Evolutionary conservation across 2,797 vertebrate genomes (phyloP).

Genomic region (Neostethus bicornis): DNA sequence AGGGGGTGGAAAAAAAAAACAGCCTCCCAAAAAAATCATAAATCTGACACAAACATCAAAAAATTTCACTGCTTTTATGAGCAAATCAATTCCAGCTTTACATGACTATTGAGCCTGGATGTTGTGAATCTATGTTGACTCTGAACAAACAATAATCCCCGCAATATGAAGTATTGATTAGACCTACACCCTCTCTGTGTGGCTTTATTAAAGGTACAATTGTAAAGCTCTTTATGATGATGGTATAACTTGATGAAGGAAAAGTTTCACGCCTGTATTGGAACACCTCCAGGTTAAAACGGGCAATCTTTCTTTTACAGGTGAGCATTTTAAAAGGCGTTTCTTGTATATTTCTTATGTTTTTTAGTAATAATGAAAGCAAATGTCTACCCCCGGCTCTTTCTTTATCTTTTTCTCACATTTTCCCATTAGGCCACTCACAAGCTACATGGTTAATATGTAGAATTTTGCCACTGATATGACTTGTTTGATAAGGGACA

Average conservation of each 20-base stretch:
- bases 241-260: constrained; percentile 49
- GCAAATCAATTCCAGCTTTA: constrained; percentile 71
- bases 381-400: constrained; percentile 26
- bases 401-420: constrained; percentile 21
- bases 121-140: constrained; percentile 66
- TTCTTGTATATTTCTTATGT: constrained; percentile 20
- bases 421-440: constrained; percentile 54
- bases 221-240: constrained; percentile 70
- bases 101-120: constrained; percentile 59
- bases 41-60: constrained; percentile 54
- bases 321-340: constrained; percentile 15
- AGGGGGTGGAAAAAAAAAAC: background rate
- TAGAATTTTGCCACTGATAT: constrained; percentile 62
- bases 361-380: no score
- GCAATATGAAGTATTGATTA: constrained; percentile 78
- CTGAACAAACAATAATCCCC: constrained; percentile 71
- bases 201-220: constrained; percentile 72
- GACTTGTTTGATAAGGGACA: constrained; percentile 63
- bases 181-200: constrained; percentile 54
- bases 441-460: constrained; percentile 64
- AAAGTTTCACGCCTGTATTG: constrained; percentile 48
- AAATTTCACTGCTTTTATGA: constrained; percentile 62
- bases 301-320: constrained; percentile 5
- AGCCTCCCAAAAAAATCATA: constrained; percentile 20
- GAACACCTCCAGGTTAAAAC: constrained; percentile 22